Base-by-base conservation (phyloP, 2,113 vertebrate genomes). In the Melanostigma gelatinosum region DNA sequence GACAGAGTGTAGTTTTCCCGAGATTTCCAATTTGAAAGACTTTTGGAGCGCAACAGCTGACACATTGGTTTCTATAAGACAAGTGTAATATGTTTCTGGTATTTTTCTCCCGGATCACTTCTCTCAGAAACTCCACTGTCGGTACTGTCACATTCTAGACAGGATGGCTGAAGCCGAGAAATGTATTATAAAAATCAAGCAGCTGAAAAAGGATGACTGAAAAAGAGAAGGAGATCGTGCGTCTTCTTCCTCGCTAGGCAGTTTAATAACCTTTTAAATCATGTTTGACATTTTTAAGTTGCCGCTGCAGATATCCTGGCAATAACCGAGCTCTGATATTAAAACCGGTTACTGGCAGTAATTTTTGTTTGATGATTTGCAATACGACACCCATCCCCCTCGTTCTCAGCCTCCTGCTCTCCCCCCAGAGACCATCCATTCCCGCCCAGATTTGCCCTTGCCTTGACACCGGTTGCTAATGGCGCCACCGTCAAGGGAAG, bases 251-350 rank as follows among this genome's bases (percentile, higher is more conserved):
- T 85, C 84, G 89, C 87, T 80, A 72, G 82, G 92, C 94, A 92
- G 88, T 83, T 88, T 95, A 96, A 97, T 96, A 96, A 96, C 94
- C 94, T 95, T 96, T 95, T 96, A 97, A 97, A 97, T 98, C 96
- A 95, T 84, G 77, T 95, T 94, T 97, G 97, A 96, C 96, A 94
- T 95, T 96, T 96, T 94, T 95, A 95, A 96, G 94, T 93, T 93
- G 91, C 90, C 80, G 90, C 95, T 89, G 92, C 94, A 94, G 95
- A 93, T 94, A 91, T 84, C 84, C 81, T 88, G 70, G 93, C 93
- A 95, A 96, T 96, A 96, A 93, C 94, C 87, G 75, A 84, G 93
- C 92, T 88, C 88, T 88, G 93, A 96, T 96, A 95, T 95, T 95
- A 96, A 96, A 95, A 91, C 93, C 67, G 92, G 94, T 95, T 93